Base-by-base conservation (phyloP, 1,140 invertebrate genomes). In the Uloborus diversus region DNA sequence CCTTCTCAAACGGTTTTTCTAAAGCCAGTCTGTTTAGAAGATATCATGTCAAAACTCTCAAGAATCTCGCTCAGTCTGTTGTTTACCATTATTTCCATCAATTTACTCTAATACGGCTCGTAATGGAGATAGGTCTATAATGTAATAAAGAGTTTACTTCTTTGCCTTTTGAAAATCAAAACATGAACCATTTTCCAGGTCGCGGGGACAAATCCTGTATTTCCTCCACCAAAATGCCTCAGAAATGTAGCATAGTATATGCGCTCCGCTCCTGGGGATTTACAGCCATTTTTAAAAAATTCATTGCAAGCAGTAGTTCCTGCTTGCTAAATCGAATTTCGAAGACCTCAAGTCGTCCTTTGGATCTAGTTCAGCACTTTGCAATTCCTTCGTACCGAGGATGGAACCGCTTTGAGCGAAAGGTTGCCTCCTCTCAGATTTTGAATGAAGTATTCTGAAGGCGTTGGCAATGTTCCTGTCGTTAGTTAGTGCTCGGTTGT, bases 21-120 rank as follows among this genome's bases (percentile, higher is more conserved):
- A 30, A 69, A 69, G 5, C 66, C 66, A 53, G 66, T 49, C 28
- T 53, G 47, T 47, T 69, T 30, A 33, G 17, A 49, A 27, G 0
- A 69, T 42, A 53, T 17, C 23, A 56, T 20, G 32, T 33, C 37
- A 32, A 7, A 27, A 27, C 11, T 42, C 20, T 56, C 64, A 32
- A 69, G 30, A 28, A 69, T 20, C 66, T 20, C 51, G 25, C 49
- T 66, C 27, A 53, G 25, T 53, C 66, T 51, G 17, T 30, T 56
- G 3, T 42, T 33, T 1, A 69, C 37, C 47, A 69, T 51, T 25
- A n/a, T 5, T 56, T 69, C 66, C 66, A 69, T 69, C n/a, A 56
- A n/a, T 35, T 69, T 69, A 17, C 30, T n/a, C 51, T n/a, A 53
- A 14, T 1, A 56, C 49, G 1, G 17, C 35, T 66, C 5, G 66